A percentile compares a stretch with the other conserved stretches of the same genome.
phyloP scores from a whole-genome alignment of 2,113 vertebrate species.

The Steatornis caripensis region DNA sequence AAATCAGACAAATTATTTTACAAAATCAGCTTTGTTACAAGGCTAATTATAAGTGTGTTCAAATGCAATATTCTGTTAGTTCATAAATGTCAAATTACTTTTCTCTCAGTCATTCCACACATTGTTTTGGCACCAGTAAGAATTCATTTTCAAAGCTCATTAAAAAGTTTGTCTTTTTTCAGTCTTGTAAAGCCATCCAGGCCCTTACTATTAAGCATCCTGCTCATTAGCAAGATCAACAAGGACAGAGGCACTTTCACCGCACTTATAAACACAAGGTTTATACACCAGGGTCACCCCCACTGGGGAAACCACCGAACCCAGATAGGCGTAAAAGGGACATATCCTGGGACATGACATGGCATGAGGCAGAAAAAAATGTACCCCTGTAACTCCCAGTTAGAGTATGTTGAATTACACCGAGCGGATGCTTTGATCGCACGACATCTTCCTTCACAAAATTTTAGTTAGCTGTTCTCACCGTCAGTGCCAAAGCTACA shows the following conservation, averaged over 20 bases:
- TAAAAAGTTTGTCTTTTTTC: not conserved
- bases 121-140: not conserved
- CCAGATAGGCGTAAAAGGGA: not conserved
- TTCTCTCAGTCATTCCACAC: not conserved
- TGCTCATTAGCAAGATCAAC: not conserved
- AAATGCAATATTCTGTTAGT: not conserved
- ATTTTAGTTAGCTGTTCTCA: not conserved
- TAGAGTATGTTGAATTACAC: not conserved
- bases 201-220: not conserved
- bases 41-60: not conserved
- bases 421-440: not conserved
- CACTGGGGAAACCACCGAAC: not conserved
- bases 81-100: not conserved
- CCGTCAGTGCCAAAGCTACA: not conserved
- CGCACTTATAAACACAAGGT: not conserved
- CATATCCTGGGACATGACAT: not conserved
- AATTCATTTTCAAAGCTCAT: not conserved
- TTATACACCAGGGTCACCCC: not conserved
- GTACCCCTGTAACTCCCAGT: rapidly evolving
- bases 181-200: not conserved
- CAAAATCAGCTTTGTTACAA: not conserved
- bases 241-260: not conserved
- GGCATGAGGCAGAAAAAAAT: not conserved
- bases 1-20: not conserved
- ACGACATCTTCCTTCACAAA: not conserved